These are phyloP conservation scores for Zaprionus africanus DNA, from an alignment of 1,140 invertebrate genomes.

Conservation along the genomic window DNA sequence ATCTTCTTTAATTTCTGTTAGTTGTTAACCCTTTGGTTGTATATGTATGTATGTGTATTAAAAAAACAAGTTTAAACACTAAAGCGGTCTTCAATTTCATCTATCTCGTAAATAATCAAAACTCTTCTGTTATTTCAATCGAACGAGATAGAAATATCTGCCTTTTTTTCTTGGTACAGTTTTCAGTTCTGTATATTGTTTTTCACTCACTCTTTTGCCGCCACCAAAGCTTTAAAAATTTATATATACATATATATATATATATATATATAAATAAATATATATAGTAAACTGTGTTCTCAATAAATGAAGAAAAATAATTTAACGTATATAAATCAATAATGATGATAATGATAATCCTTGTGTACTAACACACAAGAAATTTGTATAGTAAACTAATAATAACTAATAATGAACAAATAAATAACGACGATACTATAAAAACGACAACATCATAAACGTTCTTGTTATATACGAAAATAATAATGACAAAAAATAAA, in stretches of 20 bases:
- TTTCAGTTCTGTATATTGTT: constrained; percentile 22
- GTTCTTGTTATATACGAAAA: constrained; percentile 75
- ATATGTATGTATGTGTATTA: constrained; percentile 74
- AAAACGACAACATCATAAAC: constrained; percentile 25
- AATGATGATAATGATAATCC: constrained; percentile 45
- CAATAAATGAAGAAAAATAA: constrained; percentile 53
- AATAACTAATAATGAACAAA: constrained; percentile 56
- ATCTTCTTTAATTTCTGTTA: constrained; percentile 49
- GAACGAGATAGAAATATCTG: constrained; percentile 16
- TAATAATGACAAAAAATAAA: constrained; percentile 31
- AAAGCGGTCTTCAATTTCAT: constrained; percentile 73
- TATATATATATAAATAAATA: constrained; percentile 44
- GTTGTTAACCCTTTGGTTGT: constrained; percentile 64
- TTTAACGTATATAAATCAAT: constrained; percentile 50
- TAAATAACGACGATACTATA: constrained; percentile 36
- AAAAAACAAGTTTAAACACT: constrained; percentile 49
- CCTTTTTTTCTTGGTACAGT: constrained; percentile 19
- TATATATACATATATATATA: constrained; percentile 64
- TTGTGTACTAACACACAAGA: constrained; percentile 41
- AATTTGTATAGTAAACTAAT: constrained; percentile 79
- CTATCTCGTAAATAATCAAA: constrained; percentile 25
- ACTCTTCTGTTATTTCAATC: neutral
- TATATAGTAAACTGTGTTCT: constrained; percentile 79
- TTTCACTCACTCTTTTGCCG: constrained; percentile 60
- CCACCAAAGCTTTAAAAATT: constrained; percentile 82